A percentile compares a stretch with the other conserved stretches of the same genome.
phyloP scores from a whole-genome alignment of 2,888 invertebrate species.

The Trissoscelio sp. region DNA sequence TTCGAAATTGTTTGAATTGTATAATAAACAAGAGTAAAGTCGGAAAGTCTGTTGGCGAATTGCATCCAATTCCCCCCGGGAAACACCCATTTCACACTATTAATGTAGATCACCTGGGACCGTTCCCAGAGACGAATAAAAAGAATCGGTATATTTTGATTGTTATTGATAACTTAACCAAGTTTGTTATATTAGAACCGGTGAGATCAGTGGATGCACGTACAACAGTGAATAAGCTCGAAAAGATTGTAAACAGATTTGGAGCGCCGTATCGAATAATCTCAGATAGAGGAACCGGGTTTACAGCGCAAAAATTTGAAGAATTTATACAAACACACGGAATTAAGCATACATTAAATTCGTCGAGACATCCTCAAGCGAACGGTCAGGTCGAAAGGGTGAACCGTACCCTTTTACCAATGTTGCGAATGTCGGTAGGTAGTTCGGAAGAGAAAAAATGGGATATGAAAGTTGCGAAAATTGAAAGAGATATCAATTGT shows the following conservation, averaged over 20 bases:
- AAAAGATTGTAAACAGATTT: slow-evolving; percentile 46
- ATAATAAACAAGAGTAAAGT: slow-evolving; percentile 21
- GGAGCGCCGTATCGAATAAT: slow-evolving; percentile 51
- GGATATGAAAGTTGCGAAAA: slow-evolving; percentile 4
- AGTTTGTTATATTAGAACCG: slow-evolving; percentile 62
- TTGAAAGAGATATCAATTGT: slow-evolving; percentile 23
- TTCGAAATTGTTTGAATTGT: slow-evolving; percentile 32
- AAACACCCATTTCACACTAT: slow-evolving; percentile 58
- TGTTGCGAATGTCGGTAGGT: neutral
- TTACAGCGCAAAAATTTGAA: neutral
- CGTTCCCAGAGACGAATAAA: slow-evolving; percentile 41
- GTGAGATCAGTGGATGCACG: slow-evolving; percentile 49
- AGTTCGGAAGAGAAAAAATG: neutral
- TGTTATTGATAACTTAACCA: slow-evolving; percentile 67
- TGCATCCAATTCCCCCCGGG: slow-evolving; percentile 62
- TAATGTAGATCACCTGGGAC: slow-evolving; percentile 67
- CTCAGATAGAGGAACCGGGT: slow-evolving; percentile 5
- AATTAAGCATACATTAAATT: slow-evolving; percentile 43
- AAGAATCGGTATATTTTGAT: slow-evolving; percentile 64
- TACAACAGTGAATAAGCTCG: slow-evolving; percentile 27
- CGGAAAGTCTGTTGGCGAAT: slow-evolving; percentile 40
- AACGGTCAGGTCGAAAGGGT: slow-evolving; percentile 15
- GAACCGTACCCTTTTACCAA: slow-evolving; percentile 24
- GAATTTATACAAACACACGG: slow-evolving; percentile 8
- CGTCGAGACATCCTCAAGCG: slow-evolving; percentile 38